Evolutionary conservation across 2,113 vertebrate genomes (phyloP), one percentile per base, ranked within the genome.

Genomic region (Nothocercus julius): DNA sequence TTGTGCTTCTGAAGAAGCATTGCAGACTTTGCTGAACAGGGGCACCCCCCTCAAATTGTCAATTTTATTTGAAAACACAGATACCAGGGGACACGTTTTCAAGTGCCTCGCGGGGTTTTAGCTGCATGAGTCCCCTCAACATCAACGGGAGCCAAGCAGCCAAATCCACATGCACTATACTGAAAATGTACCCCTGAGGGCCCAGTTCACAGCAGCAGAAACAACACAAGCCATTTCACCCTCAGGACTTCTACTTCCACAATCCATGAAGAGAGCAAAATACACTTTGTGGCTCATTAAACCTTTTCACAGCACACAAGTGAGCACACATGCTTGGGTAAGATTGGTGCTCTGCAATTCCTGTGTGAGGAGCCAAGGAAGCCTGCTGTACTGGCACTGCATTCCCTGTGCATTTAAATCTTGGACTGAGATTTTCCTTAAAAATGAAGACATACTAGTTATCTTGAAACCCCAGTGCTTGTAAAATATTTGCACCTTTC

Each of bases 261-360:
- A 73, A 77, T 89, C 89, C 90, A 80, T 72, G 90, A 87, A 89
- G 76, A 77, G 63, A 94, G 86, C 36, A 93, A 95, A 96, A 75
- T 75, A 66, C 58, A 58, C 85, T 94, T 58, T 84, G 88, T 73
- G 93, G 88, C 62, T 93, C 90, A 89, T 96, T 89, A 92, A 93
- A 79, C 58, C 34, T 92, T 88, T 72, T 82, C 92, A 79, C 28
- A 56, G 79, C 27, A 5, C 38, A 72, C 4, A 22, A 78, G 36
- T 2, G 40, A 83, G 32, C 45, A 56, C 42, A 64, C 1, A 2
- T 68, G 77, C 38, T 56, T 81, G 82, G 59, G 51, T 70, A 28
- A 63, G 61, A 40, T 5, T 74, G 79, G 44, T 84, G n/a, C 32
- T 80, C 58, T 85, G 14, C 20, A 4, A 13, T n/a, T 45, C 42